Conservation (phyloP, 1,140 invertebrate species). For the Drosophila ohnishii region DNA sequence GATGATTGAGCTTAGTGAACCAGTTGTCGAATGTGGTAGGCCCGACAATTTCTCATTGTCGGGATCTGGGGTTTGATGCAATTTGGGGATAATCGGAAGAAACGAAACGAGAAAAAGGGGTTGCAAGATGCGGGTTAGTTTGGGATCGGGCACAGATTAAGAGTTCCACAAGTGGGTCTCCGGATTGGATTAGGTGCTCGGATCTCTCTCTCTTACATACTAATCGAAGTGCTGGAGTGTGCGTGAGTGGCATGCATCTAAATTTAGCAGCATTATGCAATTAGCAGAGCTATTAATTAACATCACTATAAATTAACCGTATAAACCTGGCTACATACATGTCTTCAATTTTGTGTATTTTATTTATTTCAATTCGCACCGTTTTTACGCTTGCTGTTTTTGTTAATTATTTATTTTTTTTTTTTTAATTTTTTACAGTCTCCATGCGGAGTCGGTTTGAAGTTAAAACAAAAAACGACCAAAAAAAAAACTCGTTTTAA, state of each 20-base stretch:
- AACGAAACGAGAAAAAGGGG: slow-evolving; percentile 38
- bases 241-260: slow-evolving; percentile 61
- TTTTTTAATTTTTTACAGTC: slow-evolving; percentile 15
- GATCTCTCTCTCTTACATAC: slow-evolving; percentile 37
- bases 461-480: slow-evolving; percentile 3
- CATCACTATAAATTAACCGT: slow-evolving; percentile 51
- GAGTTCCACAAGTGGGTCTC: slow-evolving; percentile 6
- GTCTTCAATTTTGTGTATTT: slow-evolving; percentile 12
- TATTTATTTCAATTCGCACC: slow-evolving; percentile 21
- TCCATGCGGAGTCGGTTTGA: slow-evolving; percentile 18
- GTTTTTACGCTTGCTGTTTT: not conserved
- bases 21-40: slow-evolving; percentile 82
- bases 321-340: slow-evolving; percentile 6
- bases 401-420: not conserved
- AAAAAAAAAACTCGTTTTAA: slow-evolving; percentile 29
- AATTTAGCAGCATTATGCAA: slow-evolving; percentile 61
- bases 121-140: slow-evolving; percentile 49
- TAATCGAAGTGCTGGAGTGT: slow-evolving; percentile 17
- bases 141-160: slow-evolving; percentile 19
- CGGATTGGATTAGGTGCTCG: slow-evolving; percentile 21
- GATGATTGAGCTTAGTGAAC: slow-evolving; percentile 84
- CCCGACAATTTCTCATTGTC: slow-evolving; percentile 83
- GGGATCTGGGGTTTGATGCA: slow-evolving; percentile 57
- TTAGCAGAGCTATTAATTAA: slow-evolving; percentile 68
- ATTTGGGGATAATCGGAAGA: slow-evolving; percentile 7